A percentile compares a stretch with the other conserved stretches of the same genome.
Evolutionary conservation across 2,113 vertebrate genomes (phyloP).

Genomic region (Parus major): DNA sequence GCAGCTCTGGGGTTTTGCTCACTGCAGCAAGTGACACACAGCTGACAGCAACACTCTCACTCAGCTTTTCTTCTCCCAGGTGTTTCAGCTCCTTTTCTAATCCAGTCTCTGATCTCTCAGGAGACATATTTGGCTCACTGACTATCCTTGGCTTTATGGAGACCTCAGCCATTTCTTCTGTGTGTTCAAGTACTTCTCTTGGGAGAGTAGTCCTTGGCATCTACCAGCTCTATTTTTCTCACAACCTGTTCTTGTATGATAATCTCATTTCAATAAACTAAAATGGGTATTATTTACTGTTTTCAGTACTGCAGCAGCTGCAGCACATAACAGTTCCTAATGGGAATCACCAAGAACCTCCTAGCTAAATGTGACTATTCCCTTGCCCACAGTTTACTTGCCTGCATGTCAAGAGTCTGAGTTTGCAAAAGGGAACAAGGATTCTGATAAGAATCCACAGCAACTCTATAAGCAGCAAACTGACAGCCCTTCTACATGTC

Average conservation of each 20-base stretch:
- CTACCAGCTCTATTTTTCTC: not conserved
- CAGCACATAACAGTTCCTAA: not conserved
- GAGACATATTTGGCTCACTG: not conserved
- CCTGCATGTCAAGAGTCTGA: not conserved
- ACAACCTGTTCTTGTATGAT: not conserved
- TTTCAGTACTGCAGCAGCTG: not conserved
- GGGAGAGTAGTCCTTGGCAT: not conserved
- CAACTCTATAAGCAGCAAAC: not conserved
- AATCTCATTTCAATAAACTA: not conserved
- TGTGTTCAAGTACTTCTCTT: not conserved
- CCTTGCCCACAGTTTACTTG: not conserved
- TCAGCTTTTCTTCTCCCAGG: not conserved
- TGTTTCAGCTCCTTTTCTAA: not conserved
- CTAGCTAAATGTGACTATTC: not conserved
- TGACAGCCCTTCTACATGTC: not conserved
- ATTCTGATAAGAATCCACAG: not conserved
- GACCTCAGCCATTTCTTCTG: not conserved
- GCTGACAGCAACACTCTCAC: not conserved
- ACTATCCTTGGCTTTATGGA: not conserved
- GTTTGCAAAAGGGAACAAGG: not conserved
- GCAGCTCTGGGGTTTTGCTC: not conserved
- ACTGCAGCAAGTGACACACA: not conserved
- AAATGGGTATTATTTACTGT: not conserved
- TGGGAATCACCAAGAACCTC: not conserved
- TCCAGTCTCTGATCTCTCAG: not conserved